These are phyloP conservation scores for Latrodectus elegans DNA, from an alignment of 2,888 invertebrate genomes.

Conservation along the genomic window DNA sequence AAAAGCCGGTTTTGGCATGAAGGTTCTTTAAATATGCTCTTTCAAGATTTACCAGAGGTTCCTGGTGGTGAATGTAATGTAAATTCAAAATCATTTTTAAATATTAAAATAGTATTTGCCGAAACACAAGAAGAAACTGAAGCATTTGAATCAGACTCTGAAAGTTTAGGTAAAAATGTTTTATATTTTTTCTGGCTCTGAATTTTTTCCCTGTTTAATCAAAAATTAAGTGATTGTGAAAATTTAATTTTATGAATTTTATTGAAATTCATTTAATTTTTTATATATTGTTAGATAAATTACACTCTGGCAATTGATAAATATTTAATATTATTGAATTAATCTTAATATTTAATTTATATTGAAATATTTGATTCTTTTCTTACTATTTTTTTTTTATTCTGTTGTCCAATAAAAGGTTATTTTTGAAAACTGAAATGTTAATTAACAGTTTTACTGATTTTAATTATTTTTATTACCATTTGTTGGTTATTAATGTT, in stretches of 20 bases:
- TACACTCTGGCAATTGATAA: not conserved
- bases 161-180: slow-evolving; percentile 25
- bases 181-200: not conserved
- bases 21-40: not conserved
- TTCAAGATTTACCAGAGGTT: slow-evolving; percentile 28
- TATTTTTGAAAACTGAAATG: no score
- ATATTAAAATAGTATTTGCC: slow-evolving; percentile 15
- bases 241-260: not conserved
- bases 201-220: not conserved
- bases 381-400: no score
- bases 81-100: slow-evolving; percentile 14
- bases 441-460: no score
- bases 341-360: not conserved
- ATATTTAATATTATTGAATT: no score
- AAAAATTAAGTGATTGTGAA: not conserved
- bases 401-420: no score
- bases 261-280: not conserved
- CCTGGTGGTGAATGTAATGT: slow-evolving; percentile 5
- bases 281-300: not conserved
- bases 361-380: no score
- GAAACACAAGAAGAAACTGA: not conserved
- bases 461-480: no score
- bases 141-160: slow-evolving; percentile 1
- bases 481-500: no score
- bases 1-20: not conserved